Evolutionary conservation across 2,888 invertebrate species (phyloP).

Genomic region (Coelogynopora nodosa): DNA sequence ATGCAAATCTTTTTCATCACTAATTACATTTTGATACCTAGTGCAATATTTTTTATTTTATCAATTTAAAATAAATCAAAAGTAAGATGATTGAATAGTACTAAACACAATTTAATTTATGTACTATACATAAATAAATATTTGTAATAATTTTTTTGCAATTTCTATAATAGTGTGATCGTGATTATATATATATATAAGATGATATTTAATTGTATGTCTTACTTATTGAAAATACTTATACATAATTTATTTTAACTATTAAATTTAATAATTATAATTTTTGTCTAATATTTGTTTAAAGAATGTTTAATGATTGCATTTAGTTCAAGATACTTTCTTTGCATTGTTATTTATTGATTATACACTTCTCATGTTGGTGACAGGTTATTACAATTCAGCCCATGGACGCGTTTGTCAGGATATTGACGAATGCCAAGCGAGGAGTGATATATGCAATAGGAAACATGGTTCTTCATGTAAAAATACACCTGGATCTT

Average conservation of each 20-base stretch:
- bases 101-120: not conserved
- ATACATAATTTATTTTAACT: too few species aligned
- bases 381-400: too few species aligned
- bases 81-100: not conserved
- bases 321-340: too few species aligned
- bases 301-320: too few species aligned
- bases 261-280: too few species aligned
- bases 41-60: not conserved
- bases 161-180: too few species aligned
- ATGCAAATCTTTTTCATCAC: not conserved
- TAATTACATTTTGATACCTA: too few species aligned
- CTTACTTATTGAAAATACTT: too few species aligned
- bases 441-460: not conserved
- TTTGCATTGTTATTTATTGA: not conserved
- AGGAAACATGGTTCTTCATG: not conserved
- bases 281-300: too few species aligned
- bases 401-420: slow-evolving; percentile 22
- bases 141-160: too few species aligned
- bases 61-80: not conserved
- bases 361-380: not conserved
- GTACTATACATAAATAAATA: not conserved
- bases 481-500: slow-evolving; percentile 15
- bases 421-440: slow-evolving; percentile 34
- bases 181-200: too few species aligned
- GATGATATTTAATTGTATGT: too few species aligned